Conservation (phyloP, 2,888 invertebrate genomes). For the Netelia fuscicornis region DNA sequence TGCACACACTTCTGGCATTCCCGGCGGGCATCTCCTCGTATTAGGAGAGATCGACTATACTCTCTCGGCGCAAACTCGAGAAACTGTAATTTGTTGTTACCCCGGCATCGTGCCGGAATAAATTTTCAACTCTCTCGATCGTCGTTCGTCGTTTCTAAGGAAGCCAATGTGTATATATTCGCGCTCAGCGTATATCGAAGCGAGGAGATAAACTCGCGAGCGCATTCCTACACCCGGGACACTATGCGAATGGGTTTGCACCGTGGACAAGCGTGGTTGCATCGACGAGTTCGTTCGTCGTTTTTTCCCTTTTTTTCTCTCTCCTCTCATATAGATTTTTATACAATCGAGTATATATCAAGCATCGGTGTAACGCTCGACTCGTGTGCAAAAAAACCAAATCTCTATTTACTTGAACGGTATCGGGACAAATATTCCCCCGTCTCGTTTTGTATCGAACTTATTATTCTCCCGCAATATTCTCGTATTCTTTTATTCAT, state of each 20-base stretch:
- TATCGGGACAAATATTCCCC: conserved; percentile 2
- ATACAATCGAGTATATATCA: conserved; percentile 57
- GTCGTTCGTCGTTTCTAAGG: conserved; percentile 52
- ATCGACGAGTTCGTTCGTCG: not conserved
- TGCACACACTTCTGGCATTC: conserved; percentile 77
- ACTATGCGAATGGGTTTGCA: conserved; percentile 33
- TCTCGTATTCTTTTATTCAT: conserved; percentile 65
- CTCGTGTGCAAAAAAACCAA: conserved; percentile 34
- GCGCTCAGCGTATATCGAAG: conserved; percentile 24
- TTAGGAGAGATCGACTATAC: conserved; percentile 83
- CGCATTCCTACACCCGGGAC: conserved; percentile 68
- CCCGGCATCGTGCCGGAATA: conserved; percentile 81
- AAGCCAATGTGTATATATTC: conserved; percentile 68
- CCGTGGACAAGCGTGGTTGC: not conserved
- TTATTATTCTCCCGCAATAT: conserved; percentile 61
- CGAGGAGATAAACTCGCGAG: conserved; percentile 57
- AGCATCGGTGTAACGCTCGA: conserved; percentile 13
- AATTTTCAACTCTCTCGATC: conserved; percentile 81
- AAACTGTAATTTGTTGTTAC: conserved; percentile 83
- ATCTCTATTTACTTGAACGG: conserved; percentile 24
- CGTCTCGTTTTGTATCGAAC: conserved; percentile 31
- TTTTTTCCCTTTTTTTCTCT: not conserved
- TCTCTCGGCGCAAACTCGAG: conserved; percentile 52
- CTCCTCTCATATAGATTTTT: conserved; percentile 49
- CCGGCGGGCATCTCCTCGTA: conserved; percentile 78